Conservation (phyloP, 2,113 vertebrate genomes). For the Myocastor coypus region DNA sequence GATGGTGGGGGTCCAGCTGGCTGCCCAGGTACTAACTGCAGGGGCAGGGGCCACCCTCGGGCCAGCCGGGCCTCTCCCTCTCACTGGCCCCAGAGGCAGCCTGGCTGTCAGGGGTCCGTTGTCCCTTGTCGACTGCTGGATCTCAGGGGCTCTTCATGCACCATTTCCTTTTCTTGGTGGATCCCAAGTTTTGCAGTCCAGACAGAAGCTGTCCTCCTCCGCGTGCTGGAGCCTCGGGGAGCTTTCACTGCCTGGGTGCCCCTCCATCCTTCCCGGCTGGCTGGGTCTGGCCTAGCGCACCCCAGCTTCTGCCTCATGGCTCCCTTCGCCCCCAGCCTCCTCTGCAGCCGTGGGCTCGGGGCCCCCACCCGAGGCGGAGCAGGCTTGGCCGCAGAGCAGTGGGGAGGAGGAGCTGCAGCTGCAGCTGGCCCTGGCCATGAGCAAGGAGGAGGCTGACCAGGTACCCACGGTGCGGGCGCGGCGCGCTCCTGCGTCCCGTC, state of each 20-base stretch:
- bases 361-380: slow-evolving; percentile 89
- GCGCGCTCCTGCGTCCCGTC: not conserved
- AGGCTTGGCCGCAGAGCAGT: slow-evolving; percentile 96
- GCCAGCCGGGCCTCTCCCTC: not conserved
- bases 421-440: slow-evolving; percentile 95
- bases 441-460: slow-evolving; percentile 97
- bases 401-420: slow-evolving; percentile 95
- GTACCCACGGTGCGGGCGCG: slow-evolving; percentile 77
- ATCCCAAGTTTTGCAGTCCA: no score
- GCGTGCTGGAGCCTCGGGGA: not conserved
- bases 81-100: not conserved
- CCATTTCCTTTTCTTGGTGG: not conserved
- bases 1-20: not conserved
- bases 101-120: not conserved
- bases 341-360: slow-evolving; percentile 77
- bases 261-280: not conserved
- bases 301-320: not conserved
- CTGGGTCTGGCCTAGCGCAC: not conserved
- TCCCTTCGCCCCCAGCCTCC: slow-evolving; percentile 63
- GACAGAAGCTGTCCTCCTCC: not conserved
- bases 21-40: not conserved
- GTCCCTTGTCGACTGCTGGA: not conserved
- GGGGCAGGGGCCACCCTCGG: not conserved
- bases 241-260: not conserved
- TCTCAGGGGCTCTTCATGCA: not conserved